These are phyloP conservation scores for Pelobates cultripes DNA, from an alignment of 2,797 vertebrate genomes.

Conservation along the genomic window DNA sequence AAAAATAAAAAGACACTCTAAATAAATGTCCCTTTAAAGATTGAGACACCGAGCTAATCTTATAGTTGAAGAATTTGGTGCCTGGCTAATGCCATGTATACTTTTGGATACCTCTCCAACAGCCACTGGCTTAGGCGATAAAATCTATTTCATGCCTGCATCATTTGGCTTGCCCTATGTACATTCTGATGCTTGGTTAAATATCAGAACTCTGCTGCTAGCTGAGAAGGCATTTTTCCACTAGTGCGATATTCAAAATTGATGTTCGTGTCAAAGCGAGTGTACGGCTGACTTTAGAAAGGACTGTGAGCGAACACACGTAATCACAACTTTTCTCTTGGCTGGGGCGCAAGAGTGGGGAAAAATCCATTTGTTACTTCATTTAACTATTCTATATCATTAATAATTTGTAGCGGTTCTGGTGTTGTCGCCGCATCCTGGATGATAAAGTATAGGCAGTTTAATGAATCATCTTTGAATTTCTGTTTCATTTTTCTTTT, in stretches of 20 bases:
- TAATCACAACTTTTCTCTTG: slow-evolving; percentile 63
- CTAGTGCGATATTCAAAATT: too few relatives aligned
- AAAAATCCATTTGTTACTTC: slow-evolving; percentile 63
- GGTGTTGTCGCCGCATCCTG: slow-evolving; percentile 61
- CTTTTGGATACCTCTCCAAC: too few relatives aligned
- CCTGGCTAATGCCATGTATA: too few relatives aligned
- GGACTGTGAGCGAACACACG: slow-evolving; percentile 56
- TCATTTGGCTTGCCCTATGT: too few relatives aligned
- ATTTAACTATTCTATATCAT: slow-evolving; percentile 73
- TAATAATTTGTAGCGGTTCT: slow-evolving; percentile 70
- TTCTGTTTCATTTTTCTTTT: neutral
- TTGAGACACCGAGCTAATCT: too few relatives aligned
- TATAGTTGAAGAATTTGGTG: too few relatives aligned
- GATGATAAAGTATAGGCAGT: slow-evolving; percentile 67
- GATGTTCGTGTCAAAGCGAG: slow-evolving; percentile 51
- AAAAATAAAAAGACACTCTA: too few relatives aligned
- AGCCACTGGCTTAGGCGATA: too few relatives aligned
- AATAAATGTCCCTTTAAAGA: too few relatives aligned
- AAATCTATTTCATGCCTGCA: too few relatives aligned
- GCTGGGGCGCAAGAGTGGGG: slow-evolving; percentile 53
- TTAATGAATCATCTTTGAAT: slow-evolving; percentile 59
- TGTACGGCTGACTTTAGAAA: slow-evolving; percentile 57
- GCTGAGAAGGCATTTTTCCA: slow-evolving; percentile 32
- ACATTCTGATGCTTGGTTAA: neutral
- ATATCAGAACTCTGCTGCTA: neutral